Evolutionary conservation across 2,888 invertebrate genomes (phyloP).

Genomic region (Mimachlamys varia): DNA sequence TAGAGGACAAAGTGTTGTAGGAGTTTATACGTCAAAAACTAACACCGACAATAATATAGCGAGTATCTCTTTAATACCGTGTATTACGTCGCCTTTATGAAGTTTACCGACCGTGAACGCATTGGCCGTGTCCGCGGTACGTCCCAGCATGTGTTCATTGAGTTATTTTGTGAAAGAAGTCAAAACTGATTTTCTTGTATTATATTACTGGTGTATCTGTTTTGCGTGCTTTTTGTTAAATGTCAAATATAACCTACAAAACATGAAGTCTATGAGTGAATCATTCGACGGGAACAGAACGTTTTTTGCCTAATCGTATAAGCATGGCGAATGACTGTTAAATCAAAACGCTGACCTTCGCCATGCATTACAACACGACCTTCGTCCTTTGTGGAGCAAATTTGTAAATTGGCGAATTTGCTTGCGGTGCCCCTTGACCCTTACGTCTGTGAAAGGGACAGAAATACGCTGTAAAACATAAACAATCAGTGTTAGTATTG

Average conservation of each 20-base stretch:
- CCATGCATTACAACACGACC: background rate
- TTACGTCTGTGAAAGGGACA: background rate
- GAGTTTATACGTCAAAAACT: background rate
- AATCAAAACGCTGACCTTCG: conserved; percentile 31
- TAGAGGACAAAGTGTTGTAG: background rate
- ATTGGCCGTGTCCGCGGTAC: background rate
- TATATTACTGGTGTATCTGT: background rate
- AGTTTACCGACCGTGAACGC: background rate
- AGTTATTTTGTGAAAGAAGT: conserved; percentile 10
- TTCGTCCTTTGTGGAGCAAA: conserved; percentile 1
- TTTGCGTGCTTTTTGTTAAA: background rate
- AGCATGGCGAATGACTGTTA: conserved; percentile 14
- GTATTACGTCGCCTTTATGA: background rate
- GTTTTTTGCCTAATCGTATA: background rate
- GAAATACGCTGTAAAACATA: background rate
- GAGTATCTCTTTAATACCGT: background rate
- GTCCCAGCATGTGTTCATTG: background rate
- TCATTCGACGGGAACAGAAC: background rate
- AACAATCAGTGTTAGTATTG: background rate
- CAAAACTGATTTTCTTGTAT: conserved; percentile 22
- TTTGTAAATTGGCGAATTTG: conserved; percentile 22
- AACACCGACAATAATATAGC: background rate
- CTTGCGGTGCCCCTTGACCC: conserved; percentile 4
- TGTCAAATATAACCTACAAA: background rate
- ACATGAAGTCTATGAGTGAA: background rate